phyloP scores from a whole-genome alignment of 2,888 invertebrate genomes.

The Oscheius sp. region DNA sequence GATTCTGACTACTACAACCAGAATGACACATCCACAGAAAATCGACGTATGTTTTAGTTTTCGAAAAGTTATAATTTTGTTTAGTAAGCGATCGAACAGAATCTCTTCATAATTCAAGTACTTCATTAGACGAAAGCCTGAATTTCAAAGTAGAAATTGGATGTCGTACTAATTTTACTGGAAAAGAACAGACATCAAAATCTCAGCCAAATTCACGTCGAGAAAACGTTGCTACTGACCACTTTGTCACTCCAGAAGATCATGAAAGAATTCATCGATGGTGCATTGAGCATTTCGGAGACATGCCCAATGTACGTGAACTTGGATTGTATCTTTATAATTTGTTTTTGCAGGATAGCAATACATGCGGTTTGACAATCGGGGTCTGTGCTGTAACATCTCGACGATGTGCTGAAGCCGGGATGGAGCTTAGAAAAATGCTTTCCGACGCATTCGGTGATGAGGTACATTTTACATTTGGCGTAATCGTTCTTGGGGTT shows the following conservation, averaged over 20 bases:
- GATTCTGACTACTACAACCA: conserved; percentile 30
- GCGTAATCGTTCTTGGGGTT: neutral
- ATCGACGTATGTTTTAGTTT: conserved; percentile 9
- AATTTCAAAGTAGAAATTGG: conserved; percentile 16
- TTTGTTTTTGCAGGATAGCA: conserved; percentile 33
- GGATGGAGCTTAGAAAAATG: conserved; percentile 9
- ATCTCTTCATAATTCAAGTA: conserved; percentile 24
- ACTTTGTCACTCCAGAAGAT: conserved; percentile 2
- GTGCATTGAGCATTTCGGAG: conserved; percentile 19
- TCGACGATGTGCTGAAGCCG: conserved; percentile 4
- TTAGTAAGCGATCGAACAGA: conserved; percentile 29
- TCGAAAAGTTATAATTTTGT: neutral
- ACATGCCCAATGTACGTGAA: neutral
- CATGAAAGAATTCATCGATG: conserved; percentile 11
- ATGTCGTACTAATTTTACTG: conserved; percentile 27
- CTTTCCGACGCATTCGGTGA: conserved; percentile 12
- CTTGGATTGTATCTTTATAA: neutral
- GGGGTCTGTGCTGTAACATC: conserved; percentile 34
- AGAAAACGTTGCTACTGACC: conserved; percentile 15
- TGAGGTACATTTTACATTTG: neutral
- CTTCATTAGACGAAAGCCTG: conserved; percentile 16
- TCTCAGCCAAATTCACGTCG: conserved; percentile 30
- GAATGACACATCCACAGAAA: conserved; percentile 25
- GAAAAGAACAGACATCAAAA: conserved; percentile 3
- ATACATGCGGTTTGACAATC: conserved; percentile 25